phyloP scores from a whole-genome alignment of 2,113 vertebrate genomes.

The Daphoenositta chrysoptera region DNA sequence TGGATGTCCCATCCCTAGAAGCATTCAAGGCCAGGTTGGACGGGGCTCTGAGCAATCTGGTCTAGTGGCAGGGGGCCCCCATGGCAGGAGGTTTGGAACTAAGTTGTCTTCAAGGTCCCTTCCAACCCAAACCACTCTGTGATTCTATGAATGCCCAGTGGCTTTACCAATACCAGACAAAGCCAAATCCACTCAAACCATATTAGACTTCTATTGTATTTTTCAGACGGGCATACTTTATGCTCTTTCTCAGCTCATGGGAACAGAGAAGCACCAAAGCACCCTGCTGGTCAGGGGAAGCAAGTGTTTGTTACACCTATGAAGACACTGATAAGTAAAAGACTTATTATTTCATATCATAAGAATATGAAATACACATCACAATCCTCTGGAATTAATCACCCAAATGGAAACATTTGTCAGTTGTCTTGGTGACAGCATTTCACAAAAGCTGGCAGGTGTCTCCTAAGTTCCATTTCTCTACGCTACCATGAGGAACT shows the following conservation, averaged over 20 bases:
- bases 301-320: neutral
- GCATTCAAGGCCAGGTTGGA: neutral
- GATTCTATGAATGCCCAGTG: neutral
- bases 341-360: neutral
- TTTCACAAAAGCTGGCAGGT: neutral
- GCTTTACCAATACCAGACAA: neutral
- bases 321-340: neutral
- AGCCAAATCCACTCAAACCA: neutral
- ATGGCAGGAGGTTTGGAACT: neutral
- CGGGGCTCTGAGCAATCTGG: neutral
- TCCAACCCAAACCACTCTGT: neutral
- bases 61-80: no score
- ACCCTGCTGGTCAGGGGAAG: neutral
- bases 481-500: neutral
- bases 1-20: neutral
- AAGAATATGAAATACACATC: neutral
- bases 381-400: neutral
- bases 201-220: neutral
- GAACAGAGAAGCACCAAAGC: neutral
- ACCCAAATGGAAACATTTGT: neutral
- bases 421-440: conserved; percentile 9
- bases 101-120: neutral
- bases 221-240: neutral
- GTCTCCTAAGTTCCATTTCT: neutral
- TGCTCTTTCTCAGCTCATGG: neutral